phyloP scores from a whole-genome alignment of 2,888 invertebrate genomes.

The Lottia scabra region DNA sequence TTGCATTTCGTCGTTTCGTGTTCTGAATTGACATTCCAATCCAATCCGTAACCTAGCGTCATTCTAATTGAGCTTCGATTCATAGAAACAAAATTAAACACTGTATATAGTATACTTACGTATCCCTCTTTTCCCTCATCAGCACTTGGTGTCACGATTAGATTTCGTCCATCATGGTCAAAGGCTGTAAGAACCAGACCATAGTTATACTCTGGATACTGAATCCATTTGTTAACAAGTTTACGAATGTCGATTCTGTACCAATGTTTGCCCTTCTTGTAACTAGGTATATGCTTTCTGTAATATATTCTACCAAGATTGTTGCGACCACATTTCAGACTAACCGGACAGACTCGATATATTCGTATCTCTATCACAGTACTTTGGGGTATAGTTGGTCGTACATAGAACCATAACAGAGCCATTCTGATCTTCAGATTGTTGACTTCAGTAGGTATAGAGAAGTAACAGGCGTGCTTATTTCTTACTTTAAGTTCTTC shows the following conservation, averaged over 20 bases:
- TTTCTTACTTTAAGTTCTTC: conserved; percentile 29
- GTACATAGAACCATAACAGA: conserved; percentile 52
- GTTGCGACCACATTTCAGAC: conserved; percentile 23
- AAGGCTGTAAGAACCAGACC: conserved; percentile 50
- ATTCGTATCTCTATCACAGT: conserved; percentile 39
- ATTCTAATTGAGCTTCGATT: too few relatives aligned
- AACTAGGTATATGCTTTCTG: conserved; percentile 17
- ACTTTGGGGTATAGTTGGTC: conserved; percentile 25
- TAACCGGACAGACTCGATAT: conserved; percentile 32
- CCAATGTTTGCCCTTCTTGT: conserved; percentile 47
- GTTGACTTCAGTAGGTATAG: conserved; percentile 40
- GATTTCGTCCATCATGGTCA: conserved; percentile 41
- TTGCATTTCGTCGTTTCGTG: not conserved
- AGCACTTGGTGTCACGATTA: conserved; percentile 45
- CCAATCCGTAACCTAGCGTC: not conserved
- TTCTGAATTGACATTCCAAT: not conserved
- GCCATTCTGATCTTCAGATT: conserved; percentile 45
- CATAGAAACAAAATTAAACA: not conserved
- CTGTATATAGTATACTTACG: conserved; percentile 42
- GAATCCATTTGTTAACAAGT: conserved; percentile 45
- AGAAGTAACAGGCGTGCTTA: conserved; percentile 43
- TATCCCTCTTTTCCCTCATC: conserved; percentile 37
- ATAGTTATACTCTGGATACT: conserved; percentile 41
- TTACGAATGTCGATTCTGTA: conserved; percentile 47
- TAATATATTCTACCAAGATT: not conserved